Evolutionary conservation across 1,140 invertebrate genomes (phyloP).

Genomic region (Acromyrmex echinatior): DNA sequence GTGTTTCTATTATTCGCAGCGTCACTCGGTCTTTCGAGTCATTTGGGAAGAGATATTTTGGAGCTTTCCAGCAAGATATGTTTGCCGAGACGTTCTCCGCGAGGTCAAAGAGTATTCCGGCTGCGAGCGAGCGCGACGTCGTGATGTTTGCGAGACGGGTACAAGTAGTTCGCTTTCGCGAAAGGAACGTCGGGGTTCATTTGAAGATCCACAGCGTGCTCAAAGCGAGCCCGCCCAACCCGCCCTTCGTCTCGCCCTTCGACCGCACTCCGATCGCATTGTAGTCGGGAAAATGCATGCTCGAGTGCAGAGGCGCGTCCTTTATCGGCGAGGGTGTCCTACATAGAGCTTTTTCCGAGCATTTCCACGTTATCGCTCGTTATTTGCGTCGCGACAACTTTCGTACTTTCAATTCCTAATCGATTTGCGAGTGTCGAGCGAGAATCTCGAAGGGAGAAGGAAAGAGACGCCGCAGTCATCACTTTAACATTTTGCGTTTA

Average conservation of each 20-base stretch:
- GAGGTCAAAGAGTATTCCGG: background rate
- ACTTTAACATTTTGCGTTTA: constrained; percentile 8
- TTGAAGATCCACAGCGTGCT: constrained; percentile 68
- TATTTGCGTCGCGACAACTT: constrained; percentile 42
- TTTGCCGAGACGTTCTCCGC: background rate
- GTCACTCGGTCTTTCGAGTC: constrained; percentile 42
- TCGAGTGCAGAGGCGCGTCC: constrained; percentile 63
- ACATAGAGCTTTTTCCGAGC: constrained; percentile 28
- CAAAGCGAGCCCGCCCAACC: constrained; percentile 53
- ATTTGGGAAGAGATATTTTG: constrained; percentile 25
- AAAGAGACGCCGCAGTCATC: constrained; percentile 10
- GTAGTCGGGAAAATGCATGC: constrained; percentile 71
- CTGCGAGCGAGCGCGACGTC: background rate
- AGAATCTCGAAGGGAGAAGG: constrained; percentile 16
- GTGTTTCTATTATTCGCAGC: constrained; percentile 54
- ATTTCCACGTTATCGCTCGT: constrained; percentile 49
- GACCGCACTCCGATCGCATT: constrained; percentile 37
- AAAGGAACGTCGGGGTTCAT: constrained; percentile 41
- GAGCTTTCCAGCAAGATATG: background rate
- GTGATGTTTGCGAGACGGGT: background rate
- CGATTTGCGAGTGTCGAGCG: constrained; percentile 26
- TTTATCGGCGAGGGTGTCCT: constrained; percentile 56
- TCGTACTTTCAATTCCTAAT: constrained; percentile 44
- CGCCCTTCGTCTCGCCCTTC: constrained; percentile 22
- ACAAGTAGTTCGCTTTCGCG: constrained; percentile 6